A percentile compares a stretch with the other conserved stretches of the same genome.
phyloP scores from a whole-genome alignment of 2,113 vertebrate genomes.

The Mesembrinibis cayennensis region DNA sequence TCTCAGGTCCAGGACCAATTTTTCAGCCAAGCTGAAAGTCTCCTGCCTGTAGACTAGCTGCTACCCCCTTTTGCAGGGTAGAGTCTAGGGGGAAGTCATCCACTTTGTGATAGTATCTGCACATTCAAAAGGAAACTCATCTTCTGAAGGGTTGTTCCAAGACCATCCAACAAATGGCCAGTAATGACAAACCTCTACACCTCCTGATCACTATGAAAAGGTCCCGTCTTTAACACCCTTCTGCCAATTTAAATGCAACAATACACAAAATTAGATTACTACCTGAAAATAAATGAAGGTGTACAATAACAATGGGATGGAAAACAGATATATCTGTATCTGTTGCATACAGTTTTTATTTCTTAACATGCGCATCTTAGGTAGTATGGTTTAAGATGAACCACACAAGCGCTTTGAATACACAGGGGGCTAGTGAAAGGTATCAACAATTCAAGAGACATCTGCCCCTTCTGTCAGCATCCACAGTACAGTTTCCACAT shows the following conservation, averaged over 20 bases:
- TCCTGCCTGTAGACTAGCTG: not conserved
- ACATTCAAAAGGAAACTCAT: not conserved
- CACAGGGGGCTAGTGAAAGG: not conserved
- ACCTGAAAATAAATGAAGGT: not conserved
- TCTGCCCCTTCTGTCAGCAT: not conserved
- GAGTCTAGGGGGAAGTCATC: not conserved
- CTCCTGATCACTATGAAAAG: not conserved
- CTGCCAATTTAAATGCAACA: not conserved
- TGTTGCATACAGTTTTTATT: not conserved
- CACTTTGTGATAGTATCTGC: not conserved
- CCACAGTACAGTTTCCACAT: not conserved
- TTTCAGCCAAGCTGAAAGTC: not conserved
- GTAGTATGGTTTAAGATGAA: not conserved
- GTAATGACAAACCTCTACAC: not conserved
- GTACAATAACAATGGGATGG: not conserved
- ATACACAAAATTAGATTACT: not conserved
- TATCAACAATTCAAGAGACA: not conserved
- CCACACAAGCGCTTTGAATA: not conserved
- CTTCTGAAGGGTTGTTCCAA: not conserved
- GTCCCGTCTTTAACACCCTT: not conserved
- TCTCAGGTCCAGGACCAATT: not conserved
- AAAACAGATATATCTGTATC: not conserved
- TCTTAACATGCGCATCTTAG: rapidly evolving
- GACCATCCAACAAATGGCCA: not conserved
- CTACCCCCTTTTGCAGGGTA: not conserved